Conservation (phyloP, 2,888 invertebrate genomes). For the Cryptus viduatorius region DNA sequence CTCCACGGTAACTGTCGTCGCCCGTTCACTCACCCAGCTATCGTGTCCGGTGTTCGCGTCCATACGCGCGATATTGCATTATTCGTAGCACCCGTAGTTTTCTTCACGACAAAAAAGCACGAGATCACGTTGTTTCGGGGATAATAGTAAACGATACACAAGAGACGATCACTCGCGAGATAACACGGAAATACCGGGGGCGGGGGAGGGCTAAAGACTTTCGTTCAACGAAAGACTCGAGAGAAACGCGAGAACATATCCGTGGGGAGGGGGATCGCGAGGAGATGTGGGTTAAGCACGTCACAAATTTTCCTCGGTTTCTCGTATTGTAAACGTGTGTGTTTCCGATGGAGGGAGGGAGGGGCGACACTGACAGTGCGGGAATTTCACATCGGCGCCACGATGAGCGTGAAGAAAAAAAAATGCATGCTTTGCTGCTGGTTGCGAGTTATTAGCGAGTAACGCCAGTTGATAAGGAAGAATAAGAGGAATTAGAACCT, state of each 20-base stretch:
- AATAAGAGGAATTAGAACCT: background rate
- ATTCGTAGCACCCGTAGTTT: slow-evolving; percentile 60
- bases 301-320: slow-evolving; percentile 78
- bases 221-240: slow-evolving; percentile 45
- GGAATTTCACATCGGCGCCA: slow-evolving; percentile 64
- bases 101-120: slow-evolving; percentile 1
- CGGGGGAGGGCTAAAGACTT: slow-evolving; percentile 32
- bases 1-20: slow-evolving; percentile 36
- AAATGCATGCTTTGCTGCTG: background rate
- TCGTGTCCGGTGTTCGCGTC: slow-evolving; percentile 74
- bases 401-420: slow-evolving; percentile 14
- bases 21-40: slow-evolving; percentile 78
- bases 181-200: slow-evolving; percentile 19
- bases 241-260: slow-evolving; percentile 67
- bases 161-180: slow-evolving; percentile 6
- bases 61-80: slow-evolving; percentile 76
- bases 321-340: slow-evolving; percentile 26
- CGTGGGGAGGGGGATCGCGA: slow-evolving; percentile 67
- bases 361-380: slow-evolving; percentile 56
- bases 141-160: background rate
- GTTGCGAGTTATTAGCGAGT: slow-evolving; percentile 8
- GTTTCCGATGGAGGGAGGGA: background rate
- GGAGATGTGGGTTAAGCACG: slow-evolving; percentile 79
- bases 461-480: slow-evolving; percentile 35
- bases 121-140: background rate